These are phyloP conservation scores for Odontomachus brunneus DNA, from an alignment of 1,140 invertebrate species.

Conservation along the genomic window DNA sequence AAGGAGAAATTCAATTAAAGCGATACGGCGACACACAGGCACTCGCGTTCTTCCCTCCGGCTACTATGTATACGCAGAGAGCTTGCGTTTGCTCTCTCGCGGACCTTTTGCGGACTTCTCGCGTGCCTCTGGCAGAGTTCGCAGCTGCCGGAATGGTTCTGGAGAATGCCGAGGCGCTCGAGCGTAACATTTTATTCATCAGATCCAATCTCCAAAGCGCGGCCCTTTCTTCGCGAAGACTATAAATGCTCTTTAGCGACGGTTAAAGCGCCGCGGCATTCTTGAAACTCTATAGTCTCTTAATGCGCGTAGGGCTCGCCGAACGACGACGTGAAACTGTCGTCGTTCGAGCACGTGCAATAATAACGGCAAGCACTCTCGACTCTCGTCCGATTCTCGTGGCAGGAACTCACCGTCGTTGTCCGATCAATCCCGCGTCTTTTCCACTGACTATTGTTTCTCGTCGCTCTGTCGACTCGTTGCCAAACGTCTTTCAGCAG, in stretches of 20 bases:
- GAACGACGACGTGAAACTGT: conserved; percentile 27
- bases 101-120: background rate
- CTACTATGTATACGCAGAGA: conserved; percentile 12
- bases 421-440: conserved; percentile 26
- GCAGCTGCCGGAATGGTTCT: background rate
- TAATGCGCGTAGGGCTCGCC: conserved; percentile 40
- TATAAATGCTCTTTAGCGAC: conserved; percentile 52
- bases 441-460: conserved; percentile 36
- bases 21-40: background rate
- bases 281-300: conserved; percentile 67
- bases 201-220: conserved; percentile 34
- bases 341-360: conserved; percentile 41
- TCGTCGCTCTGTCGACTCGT: background rate
- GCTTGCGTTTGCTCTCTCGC: background rate
- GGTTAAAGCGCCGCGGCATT: conserved; percentile 49
- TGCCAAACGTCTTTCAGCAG: conserved; percentile 13
- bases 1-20: background rate
- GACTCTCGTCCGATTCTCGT: conserved; percentile 13
- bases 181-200: conserved; percentile 54
- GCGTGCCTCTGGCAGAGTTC: background rate
- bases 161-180: background rate
- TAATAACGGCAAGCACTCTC: conserved; percentile 47
- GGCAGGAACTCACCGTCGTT: conserved; percentile 15
- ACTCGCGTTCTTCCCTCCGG: background rate
- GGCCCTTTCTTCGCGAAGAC: conserved; percentile 50